A percentile compares a stretch with the other conserved stretches of the same genome.
phyloP scores from a whole-genome alignment of 1,140 invertebrate genomes.

The Platorchestia sp. region DNA sequence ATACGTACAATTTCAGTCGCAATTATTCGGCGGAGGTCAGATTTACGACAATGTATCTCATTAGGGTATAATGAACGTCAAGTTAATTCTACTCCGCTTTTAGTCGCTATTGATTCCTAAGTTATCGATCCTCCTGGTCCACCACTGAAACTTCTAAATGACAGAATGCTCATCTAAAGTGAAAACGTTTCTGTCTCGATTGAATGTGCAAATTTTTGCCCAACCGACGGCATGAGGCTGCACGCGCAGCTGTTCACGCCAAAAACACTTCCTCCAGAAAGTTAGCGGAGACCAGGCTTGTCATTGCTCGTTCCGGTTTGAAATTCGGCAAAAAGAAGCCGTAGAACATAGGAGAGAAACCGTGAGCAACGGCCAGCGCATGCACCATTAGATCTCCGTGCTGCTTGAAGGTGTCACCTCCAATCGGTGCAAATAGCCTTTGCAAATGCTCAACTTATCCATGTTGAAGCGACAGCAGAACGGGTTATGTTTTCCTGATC shows the following conservation, averaged over 20 bases:
- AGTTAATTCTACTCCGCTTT: too few relatives aligned
- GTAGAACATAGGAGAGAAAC: not conserved
- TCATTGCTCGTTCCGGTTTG: not conserved
- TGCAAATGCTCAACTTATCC: not conserved
- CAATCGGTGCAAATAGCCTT: not conserved
- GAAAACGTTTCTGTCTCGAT: not conserved
- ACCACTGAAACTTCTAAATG: not conserved
- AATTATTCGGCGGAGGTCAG: too few relatives aligned
- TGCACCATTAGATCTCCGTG: slow-evolving; percentile 8
- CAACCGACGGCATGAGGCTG: not conserved
- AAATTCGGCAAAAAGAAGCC: not conserved
- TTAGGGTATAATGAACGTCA: too few relatives aligned
- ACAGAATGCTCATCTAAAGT: not conserved
- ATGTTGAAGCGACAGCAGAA: not conserved
- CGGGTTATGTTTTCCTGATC: not conserved
- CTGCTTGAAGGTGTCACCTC: not conserved
- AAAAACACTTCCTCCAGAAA: not conserved
- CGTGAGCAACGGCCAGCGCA: not conserved
- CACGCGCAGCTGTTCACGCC: not conserved
- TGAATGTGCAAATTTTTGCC: not conserved
- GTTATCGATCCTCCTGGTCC: not conserved
- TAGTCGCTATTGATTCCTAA: not conserved
- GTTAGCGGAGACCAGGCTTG: not conserved
- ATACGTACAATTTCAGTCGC: too few relatives aligned
- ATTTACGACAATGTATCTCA: too few relatives aligned